Evolutionary conservation across 2,888 invertebrate species (phyloP).

Genomic region (Tachina lurida): DNA sequence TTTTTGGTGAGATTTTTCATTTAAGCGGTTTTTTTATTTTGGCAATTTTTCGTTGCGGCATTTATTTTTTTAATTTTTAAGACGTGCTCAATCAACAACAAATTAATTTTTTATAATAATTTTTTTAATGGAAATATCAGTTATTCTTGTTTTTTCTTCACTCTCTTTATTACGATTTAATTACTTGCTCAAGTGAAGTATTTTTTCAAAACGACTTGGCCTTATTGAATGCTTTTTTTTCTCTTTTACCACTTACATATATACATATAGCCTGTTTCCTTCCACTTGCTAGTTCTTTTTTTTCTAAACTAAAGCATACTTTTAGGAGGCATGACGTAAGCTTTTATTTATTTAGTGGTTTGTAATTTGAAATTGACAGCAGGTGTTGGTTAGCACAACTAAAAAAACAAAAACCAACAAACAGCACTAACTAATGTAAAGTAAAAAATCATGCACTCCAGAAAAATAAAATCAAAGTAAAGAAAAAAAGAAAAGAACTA

Average conservation of each 20-base stretch:
- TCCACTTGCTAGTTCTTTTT: constrained; percentile 5
- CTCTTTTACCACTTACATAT: neutral
- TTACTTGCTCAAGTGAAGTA: neutral
- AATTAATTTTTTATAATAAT: too few relatives aligned
- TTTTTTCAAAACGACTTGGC: constrained; percentile 4
- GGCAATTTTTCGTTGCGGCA: too few relatives aligned
- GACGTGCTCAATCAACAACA: too few relatives aligned
- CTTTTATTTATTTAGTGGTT: constrained; percentile 69
- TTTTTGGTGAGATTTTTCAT: too few relatives aligned
- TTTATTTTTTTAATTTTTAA: too few relatives aligned
- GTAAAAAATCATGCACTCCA: constrained; percentile 43
- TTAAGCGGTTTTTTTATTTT: too few relatives aligned
- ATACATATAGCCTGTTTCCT: neutral
- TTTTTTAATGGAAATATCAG: neutral
- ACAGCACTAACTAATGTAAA: constrained; percentile 5
- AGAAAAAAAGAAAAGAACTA: neutral
- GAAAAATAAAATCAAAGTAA: constrained; percentile 1
- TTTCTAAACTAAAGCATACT: constrained; percentile 52
- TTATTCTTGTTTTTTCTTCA: neutral
- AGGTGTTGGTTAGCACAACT: constrained; percentile 60
- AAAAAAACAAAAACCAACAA: constrained; percentile 16
- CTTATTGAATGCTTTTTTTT: neutral
- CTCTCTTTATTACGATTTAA: neutral
- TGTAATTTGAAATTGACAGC: constrained; percentile 70
- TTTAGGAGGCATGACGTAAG: constrained; percentile 66